These are phyloP conservation scores for Myoxocephalus aenaeus DNA, from an alignment of 2,797 vertebrate genomes.

Conservation along the genomic window DNA sequence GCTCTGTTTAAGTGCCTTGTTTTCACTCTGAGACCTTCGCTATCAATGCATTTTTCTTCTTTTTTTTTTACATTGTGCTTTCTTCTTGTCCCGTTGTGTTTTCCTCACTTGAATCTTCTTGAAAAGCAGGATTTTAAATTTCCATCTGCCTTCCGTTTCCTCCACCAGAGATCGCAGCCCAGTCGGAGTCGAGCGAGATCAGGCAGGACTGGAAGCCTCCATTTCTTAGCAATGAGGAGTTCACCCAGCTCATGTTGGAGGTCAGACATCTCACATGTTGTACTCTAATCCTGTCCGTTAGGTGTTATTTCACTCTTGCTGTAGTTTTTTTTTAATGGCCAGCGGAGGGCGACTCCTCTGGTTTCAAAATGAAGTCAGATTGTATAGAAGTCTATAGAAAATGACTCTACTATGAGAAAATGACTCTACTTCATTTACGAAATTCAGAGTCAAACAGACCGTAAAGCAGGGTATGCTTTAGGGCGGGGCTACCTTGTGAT, in stretches of 20 bases:
- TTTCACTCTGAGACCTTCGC: conserved; percentile 39
- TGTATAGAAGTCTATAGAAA: not conserved
- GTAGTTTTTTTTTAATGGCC: not conserved
- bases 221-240: conserved; percentile 98
- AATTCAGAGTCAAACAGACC: not conserved
- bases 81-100: not conserved
- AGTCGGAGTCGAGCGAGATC: conserved; percentile 97
- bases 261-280: conserved; percentile 77
- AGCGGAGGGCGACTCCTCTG: not conserved
- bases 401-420: not conserved
- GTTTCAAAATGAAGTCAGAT: not conserved
- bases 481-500: too few species aligned
- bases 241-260: conserved; percentile 99
- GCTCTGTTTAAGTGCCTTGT: conserved; percentile 36
- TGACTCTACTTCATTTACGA: not conserved
- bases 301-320: conserved; percentile 11
- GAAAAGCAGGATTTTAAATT: not conserved
- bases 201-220: conserved; percentile 98
- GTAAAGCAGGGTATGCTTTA: too few species aligned
- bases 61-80: not conserved
- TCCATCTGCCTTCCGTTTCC: conserved; percentile 9
- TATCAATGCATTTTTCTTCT: conserved; percentile 10
- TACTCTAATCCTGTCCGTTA: conserved; percentile 1
- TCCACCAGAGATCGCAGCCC: conserved; percentile 91
- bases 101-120: conserved; percentile 10